A percentile compares a stretch with the other conserved stretches of the same genome.
Conservation (phyloP, 2,888 invertebrate species). For the Orthosia gracilis region DNA sequence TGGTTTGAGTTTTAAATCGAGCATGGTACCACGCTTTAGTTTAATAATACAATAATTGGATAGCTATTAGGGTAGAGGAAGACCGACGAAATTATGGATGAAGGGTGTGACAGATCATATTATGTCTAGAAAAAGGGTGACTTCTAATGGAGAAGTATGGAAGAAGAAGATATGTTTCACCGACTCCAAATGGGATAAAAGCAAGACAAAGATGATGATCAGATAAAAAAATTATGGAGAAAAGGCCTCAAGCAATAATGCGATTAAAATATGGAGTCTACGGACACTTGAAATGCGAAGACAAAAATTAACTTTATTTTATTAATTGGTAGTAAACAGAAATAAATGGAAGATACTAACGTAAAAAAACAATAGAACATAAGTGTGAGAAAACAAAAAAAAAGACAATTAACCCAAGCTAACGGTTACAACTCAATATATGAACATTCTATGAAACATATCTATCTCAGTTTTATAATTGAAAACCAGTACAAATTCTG, state of each 20-base stretch:
- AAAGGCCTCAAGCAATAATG: background rate
- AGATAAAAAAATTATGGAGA: background rate
- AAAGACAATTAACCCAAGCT: background rate
- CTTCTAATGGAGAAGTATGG: background rate
- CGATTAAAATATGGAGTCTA: background rate
- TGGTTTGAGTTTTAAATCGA: slow-evolving; percentile 7
- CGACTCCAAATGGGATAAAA: background rate
- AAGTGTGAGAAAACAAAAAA: slow-evolving; percentile 1
- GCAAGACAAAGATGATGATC: background rate
- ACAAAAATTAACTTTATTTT: background rate
- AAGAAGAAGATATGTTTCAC: background rate
- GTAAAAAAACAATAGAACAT: slow-evolving; percentile 6
- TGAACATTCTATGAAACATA: background rate
- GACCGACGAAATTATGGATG: too few relatives aligned
- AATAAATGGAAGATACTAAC: slow-evolving; percentile 1
- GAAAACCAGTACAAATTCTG: background rate
- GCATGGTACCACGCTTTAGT: slow-evolving; percentile 7
- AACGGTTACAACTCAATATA: slow-evolving; percentile 5
- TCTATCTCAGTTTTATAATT: background rate
- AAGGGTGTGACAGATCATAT: too few relatives aligned
- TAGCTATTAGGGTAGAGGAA: too few relatives aligned
- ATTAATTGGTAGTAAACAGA: background rate
- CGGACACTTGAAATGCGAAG: background rate
- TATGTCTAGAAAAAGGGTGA: too few relatives aligned
- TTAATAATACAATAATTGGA: background rate